Conservation (phyloP, 2,113 vertebrate genomes). For the Dissostichus mawsoni region DNA sequence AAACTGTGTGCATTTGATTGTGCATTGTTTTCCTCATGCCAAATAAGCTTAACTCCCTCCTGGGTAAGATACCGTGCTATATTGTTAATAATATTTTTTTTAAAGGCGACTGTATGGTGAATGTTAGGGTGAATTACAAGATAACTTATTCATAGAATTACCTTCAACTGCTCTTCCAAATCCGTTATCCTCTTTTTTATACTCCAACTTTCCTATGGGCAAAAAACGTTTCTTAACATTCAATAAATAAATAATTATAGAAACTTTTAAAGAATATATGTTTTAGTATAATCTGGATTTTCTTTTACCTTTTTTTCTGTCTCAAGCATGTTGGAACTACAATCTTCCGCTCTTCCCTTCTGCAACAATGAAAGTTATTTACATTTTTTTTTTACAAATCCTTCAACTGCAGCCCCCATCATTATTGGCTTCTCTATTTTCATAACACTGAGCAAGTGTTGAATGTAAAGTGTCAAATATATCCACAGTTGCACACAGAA, state of each 20-base stretch:
- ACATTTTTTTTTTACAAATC: background rate
- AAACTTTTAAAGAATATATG: background rate
- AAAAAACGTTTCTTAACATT: background rate
- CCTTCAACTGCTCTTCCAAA: conserved; percentile 82
- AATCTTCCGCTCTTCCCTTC: conserved; percentile 77
- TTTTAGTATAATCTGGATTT: background rate
- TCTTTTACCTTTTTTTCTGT: conserved; percentile 89
- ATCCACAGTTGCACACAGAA: background rate
- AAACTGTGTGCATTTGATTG: background rate
- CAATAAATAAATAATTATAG: background rate
- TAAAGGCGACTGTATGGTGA: background rate
- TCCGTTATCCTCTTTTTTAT: conserved; percentile 78
- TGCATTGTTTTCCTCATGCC: conserved; percentile 1
- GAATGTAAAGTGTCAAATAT: conserved; percentile 27
- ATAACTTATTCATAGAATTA: conserved; percentile 29
- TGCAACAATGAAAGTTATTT: conserved; percentile 72
- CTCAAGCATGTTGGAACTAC: conserved; percentile 88
- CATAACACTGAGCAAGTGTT: conserved; percentile 7
- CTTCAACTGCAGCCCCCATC: background rate
- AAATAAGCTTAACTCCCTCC: background rate
- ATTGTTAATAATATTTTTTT: background rate
- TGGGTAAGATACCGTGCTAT: background rate
- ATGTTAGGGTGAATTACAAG: background rate
- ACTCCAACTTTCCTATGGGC: conserved; percentile 66
- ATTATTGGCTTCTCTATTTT: background rate